phyloP scores from a whole-genome alignment of 2,888 invertebrate genomes.

The Eilema caniola region DNA sequence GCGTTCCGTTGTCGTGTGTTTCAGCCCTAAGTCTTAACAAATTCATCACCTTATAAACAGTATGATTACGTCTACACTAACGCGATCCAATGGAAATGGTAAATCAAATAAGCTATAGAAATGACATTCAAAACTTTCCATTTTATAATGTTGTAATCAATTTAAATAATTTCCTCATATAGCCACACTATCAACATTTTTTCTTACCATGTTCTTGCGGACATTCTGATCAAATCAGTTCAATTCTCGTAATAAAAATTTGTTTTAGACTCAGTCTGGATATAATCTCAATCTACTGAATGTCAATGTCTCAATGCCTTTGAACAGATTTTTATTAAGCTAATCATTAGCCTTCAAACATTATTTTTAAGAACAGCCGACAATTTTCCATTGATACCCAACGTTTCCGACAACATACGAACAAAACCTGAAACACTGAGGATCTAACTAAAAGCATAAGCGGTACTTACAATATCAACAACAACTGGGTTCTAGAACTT shows the following conservation, averaged over 20 bases:
- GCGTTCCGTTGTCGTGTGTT: not conserved
- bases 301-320: too few relatives aligned
- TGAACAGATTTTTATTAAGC: too few relatives aligned
- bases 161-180: not conserved
- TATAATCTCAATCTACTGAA: too few relatives aligned
- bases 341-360: not conserved
- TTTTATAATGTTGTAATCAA: not conserved
- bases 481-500: constrained; percentile 41
- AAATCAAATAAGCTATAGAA: not conserved
- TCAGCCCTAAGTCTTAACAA: constrained; percentile 1
- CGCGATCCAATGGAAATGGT: not conserved
- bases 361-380: not conserved
- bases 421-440: constrained; percentile 24
- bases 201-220: not conserved
- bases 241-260: too few relatives aligned
- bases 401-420: constrained; percentile 20
- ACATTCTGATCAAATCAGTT: not conserved
- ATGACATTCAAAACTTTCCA: not conserved
- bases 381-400: not conserved
- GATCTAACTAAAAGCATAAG: constrained; percentile 51
- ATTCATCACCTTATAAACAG: not conserved
- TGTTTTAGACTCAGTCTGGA: too few relatives aligned
- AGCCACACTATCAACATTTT: not conserved
- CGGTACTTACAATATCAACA: constrained; percentile 55
- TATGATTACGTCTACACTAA: not conserved